Base-by-base conservation (phyloP, 2,797 vertebrate species). In the Sphenodon punctatus region DNA sequence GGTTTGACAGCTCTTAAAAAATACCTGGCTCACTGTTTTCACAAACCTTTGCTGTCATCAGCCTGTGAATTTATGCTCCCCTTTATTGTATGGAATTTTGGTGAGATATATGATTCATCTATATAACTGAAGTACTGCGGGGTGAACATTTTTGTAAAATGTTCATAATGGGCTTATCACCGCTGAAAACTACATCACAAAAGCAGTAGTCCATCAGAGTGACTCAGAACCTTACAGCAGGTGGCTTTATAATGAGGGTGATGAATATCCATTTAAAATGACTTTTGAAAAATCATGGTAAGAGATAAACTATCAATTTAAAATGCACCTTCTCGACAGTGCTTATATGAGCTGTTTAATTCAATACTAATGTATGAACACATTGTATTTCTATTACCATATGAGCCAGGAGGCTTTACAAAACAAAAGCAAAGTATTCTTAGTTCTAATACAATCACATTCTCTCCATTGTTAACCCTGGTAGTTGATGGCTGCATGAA, bases 211-310 rank as follows among this genome's bases (percentile, higher is more conserved):
- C 53, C 27, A 66, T 64, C 11, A 60, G 36, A 56, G 6, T 67
- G 30, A 84, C 45, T 65, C 51, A 80, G 71, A 80, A 27, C 49
- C 48, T 75, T 80, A 22, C 38, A 71, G 27, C 25, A 79, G 27
- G 39, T 75, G 23, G 34, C 30, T 87, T 87, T 85, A 73, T 82
- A 82, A 71, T 34, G 56, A 83, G 63, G 36, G 14, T 76, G 15
- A 75, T 64, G 72, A 82, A 64, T 75, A 43, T 13, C 55, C 12
- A 68, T 70, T 75, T 39, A 59, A 70, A 82, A 72, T 63, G 55
- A 32, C 41, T 67, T 58, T 19, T 70, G 46, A 55, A 38, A 56
- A 32, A 14, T 49, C 39, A 38, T 42, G 17, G 82, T 43, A 78
- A 14, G 32, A 45, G 45, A 82, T 46, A 85, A 43, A 74, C 13